These are phyloP conservation scores for Drosophila malerkotliana DNA, from an alignment of 1,140 invertebrate genomes.

Conservation along the genomic window DNA sequence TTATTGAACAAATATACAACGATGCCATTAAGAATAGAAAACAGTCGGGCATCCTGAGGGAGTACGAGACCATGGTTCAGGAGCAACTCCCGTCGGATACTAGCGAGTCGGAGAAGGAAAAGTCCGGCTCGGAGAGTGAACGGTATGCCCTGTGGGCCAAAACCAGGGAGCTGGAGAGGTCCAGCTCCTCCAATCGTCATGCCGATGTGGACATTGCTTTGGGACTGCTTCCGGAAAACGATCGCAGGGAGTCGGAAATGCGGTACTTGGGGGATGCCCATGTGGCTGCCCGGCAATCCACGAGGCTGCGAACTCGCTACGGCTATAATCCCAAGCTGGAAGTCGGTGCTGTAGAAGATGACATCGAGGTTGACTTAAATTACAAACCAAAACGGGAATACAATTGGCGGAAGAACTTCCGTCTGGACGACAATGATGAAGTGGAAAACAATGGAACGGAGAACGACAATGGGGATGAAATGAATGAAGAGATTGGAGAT, in stretches of 20 bases:
- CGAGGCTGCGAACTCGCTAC: constrained; percentile 70
- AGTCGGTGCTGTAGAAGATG: constrained; percentile 51
- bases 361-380: constrained; percentile 75
- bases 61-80: constrained; percentile 73
- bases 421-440: constrained; percentile 65
- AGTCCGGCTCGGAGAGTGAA: constrained; percentile 64
- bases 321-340: constrained; percentile 71
- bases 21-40: constrained; percentile 78
- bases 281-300: constrained; percentile 62
- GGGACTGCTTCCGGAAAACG: constrained; percentile 54
- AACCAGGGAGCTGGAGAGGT: constrained; percentile 50
- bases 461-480: neutral
- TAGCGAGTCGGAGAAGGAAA: constrained; percentile 67
- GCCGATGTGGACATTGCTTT: constrained; percentile 49
- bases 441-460: neutral
- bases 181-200: constrained; percentile 28
- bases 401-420: constrained; percentile 82
- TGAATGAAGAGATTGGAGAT: constrained; percentile 9
- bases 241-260: constrained; percentile 62
- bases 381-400: constrained; percentile 78
- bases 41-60: constrained; percentile 73
- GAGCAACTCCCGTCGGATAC: constrained; percentile 65
- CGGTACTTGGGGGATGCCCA: constrained; percentile 76
- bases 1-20: constrained; percentile 81
- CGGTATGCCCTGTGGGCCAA: constrained; percentile 69